phyloP scores from a whole-genome alignment of 2,113 vertebrate species.

The Mastomys natalensis region DNA sequence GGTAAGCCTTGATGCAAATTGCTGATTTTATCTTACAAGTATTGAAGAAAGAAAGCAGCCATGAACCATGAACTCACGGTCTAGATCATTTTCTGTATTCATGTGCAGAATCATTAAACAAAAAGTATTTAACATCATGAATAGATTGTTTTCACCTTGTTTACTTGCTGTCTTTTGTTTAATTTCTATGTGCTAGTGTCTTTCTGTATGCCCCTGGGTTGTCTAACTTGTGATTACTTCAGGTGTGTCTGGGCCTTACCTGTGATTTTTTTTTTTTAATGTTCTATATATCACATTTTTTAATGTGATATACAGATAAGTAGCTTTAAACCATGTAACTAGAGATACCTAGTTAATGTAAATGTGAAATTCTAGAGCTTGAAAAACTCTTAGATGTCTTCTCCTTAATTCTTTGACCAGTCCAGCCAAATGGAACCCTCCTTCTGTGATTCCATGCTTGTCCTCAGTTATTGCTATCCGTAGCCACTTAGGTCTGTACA shows the following conservation, averaged over 20 bases:
- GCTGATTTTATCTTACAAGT: background rate
- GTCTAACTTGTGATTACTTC: background rate
- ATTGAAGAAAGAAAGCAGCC: background rate
- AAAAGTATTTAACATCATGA: background rate
- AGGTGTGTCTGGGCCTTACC: background rate
- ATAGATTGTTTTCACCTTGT: background rate
- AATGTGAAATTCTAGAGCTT: background rate
- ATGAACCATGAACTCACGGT: background rate
- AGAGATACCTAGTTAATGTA: slow-evolving; percentile 15
- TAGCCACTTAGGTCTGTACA: background rate
- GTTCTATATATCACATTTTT: background rate
- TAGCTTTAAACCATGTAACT: background rate
- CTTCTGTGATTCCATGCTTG: background rate
- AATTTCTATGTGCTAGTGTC: background rate
- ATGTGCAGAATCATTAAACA: background rate
- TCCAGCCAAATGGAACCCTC: background rate
- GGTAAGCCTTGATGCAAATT: background rate
- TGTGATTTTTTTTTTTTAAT: slow-evolving; percentile 21
- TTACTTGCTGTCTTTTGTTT: background rate
- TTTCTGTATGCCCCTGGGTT: background rate
- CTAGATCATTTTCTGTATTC: background rate
- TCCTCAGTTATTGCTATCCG: background rate
- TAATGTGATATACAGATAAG: background rate
- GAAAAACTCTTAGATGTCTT: background rate
- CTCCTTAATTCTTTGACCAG: background rate